Evolutionary conservation across 2,888 invertebrate genomes (phyloP), one percentile per base, ranked within the genome.

Genomic region (Idaea dimidiata): DNA sequence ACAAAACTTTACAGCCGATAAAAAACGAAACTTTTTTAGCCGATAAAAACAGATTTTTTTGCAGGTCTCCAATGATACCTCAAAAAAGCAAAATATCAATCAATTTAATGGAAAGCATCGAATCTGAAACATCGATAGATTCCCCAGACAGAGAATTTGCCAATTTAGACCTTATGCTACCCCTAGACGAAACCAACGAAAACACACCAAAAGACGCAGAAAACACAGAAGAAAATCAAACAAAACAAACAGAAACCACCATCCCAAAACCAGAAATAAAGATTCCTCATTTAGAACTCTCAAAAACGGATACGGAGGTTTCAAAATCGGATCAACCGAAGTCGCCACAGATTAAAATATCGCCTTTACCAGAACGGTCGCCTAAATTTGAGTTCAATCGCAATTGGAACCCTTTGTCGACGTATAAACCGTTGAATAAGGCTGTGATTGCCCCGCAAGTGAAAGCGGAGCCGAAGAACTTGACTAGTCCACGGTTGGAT

Each of bases 21-120:
- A n/a, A n/a, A n/a, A n/a, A n/a, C n/a, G n/a, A n/a, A n/a, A n/a
- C n/a, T n/a, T n/a, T n/a, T n/a, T n/a, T n/a, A n/a, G n/a, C n/a
- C 61, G 32, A 33, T 32, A 59, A 17, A 33, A 61, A 55, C 24
- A 17, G 54, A 60, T 18, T 10, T 18, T 7, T 17, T 75, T 73
- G 75, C 89, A 79, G 94, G 83, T 86, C 94, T 78, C 87, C 94
- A 80, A 83, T 94, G 93, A 81, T 88, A 79, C 86, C 88, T 32
- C 84, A 83, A 69, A 91, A 89, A 69, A 92, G 82, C 69, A 93
- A 93, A 83, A 89, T 93, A 68, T 93, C 93, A 10, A 93, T 93
- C 43, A 93, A 93, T 61, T 79, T 93, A 10, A 93, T 93, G 93
- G 93, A 93, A 66, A 93, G 92, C 62, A 92, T 93, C 58, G 93